Conservation (phyloP, 2,113 vertebrate genomes). For the Ahaetulla prasina region DNA sequence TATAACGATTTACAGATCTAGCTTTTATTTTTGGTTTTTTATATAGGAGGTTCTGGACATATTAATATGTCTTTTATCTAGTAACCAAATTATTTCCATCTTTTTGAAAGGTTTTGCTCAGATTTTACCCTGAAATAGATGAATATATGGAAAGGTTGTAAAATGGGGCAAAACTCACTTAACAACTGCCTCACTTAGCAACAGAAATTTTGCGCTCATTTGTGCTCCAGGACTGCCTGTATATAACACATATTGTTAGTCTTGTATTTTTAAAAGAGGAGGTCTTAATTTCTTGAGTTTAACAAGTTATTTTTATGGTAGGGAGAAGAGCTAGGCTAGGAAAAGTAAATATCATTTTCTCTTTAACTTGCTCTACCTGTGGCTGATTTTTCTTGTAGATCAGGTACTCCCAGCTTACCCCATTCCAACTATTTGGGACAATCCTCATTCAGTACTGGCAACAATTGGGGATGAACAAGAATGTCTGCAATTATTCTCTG, state of each 20-base stretch:
- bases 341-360: background rate
- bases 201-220: no score
- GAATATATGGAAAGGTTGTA: background rate
- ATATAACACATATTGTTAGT: no score
- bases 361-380: background rate
- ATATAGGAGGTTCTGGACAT: constrained; percentile 62
- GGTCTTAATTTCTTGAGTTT: background rate
- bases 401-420: background rate
- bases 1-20: constrained; percentile 48
- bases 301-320: background rate
- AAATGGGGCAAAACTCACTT: no score
- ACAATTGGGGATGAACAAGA: background rate
- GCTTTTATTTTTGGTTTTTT: constrained; percentile 59
- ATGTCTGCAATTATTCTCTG: background rate
- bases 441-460: background rate
- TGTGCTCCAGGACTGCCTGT: no score
- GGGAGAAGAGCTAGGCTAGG: background rate
- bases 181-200: no score
- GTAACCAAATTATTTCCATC: constrained; percentile 49
- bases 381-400: background rate
- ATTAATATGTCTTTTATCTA: constrained; percentile 66
- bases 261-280: background rate
- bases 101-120: constrained; percentile 40
- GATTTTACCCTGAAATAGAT: constrained; percentile 17
- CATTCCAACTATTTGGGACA: background rate